Evolutionary conservation across 2,797 vertebrate genomes (phyloP).

Genomic region (Ctenochaetus hawaiiensis): DNA sequence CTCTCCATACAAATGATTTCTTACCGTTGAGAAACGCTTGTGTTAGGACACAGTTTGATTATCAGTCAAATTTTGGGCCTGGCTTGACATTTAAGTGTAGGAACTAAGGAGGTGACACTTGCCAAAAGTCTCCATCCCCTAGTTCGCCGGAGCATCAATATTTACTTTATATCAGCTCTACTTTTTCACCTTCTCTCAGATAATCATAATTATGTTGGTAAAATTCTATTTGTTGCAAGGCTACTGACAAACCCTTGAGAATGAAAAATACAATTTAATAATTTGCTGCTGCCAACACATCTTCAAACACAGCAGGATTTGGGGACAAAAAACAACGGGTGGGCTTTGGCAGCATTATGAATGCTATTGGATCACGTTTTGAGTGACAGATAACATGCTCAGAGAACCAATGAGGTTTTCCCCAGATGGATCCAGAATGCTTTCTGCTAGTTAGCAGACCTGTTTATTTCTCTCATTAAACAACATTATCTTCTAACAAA

Average conservation of each 20-base stretch:
- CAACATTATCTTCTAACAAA: constrained; percentile 18
- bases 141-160: constrained; percentile 30
- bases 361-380: constrained; percentile 74
- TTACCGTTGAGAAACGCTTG: constrained; percentile 67
- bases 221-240: constrained; percentile 78
- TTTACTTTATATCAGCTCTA: constrained; percentile 46
- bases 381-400: constrained; percentile 80
- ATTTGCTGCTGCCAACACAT: constrained; percentile 77
- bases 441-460: constrained; percentile 45
- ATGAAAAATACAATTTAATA: constrained; percentile 78
- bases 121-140: constrained; percentile 22
- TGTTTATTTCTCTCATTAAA: constrained; percentile 57
- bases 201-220: constrained; percentile 75
- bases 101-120: constrained; percentile 38
- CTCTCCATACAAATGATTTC: constrained; percentile 79
- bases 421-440: constrained; percentile 34
- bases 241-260: constrained; percentile 70
- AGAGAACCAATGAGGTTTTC: constrained; percentile 46
- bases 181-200: constrained; percentile 63
- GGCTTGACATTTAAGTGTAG: constrained; percentile 38
- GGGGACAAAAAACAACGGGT: constrained; percentile 71
- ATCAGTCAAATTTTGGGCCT: constrained; percentile 55
- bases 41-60: constrained; percentile 64
- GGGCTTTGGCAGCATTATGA: constrained; percentile 74
- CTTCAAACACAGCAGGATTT: constrained; percentile 78